These are phyloP conservation scores for Gobiocypris rarus DNA, from an alignment of 2,113 vertebrate genomes.

Conservation along the genomic window DNA sequence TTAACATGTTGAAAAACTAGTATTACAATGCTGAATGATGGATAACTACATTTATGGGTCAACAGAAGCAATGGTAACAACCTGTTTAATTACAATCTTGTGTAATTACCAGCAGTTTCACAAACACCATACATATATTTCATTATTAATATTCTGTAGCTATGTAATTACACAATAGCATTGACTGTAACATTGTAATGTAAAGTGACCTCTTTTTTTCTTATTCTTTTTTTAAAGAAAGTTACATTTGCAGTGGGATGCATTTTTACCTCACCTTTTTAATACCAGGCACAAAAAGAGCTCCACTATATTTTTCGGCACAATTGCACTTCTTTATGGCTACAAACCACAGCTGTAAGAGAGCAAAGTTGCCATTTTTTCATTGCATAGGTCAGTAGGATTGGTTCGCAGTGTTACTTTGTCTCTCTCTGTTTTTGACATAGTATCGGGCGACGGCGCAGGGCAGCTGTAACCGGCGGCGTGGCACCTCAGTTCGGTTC, in stretches of 20 bases:
- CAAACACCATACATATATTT: neutral
- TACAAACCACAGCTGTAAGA: conserved; percentile 45
- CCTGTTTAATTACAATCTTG: neutral
- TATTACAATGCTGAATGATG: neutral
- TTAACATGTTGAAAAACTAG: neutral
- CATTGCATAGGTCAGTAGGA: conserved; percentile 55
- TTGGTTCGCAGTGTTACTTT: conserved; percentile 23
- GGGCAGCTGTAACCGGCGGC: conserved; percentile 36
- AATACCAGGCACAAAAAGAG: conserved; percentile 34
- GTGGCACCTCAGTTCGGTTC: conserved; percentile 51
- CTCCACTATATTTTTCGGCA: conserved; percentile 32
- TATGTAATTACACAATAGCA: neutral
- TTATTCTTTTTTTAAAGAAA: neutral
- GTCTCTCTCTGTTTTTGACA: conserved; percentile 37
- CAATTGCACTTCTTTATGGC: conserved; percentile 50
- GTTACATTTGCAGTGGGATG: neutral
- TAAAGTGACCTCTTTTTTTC: neutral
- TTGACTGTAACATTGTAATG: neutral
- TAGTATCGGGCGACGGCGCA: conserved; percentile 36
- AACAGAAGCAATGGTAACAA: neutral
- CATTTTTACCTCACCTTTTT: conserved; percentile 43
- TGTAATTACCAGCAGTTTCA: neutral
- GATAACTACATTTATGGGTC: neutral
- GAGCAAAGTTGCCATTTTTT: conserved; percentile 32
- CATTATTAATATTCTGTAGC: neutral